Percentiles rank a stretch among this genome's conserved stretches.
Conservation (phyloP, 64 coral and sea anemone species). For the Stylophora pistillata region DNA sequence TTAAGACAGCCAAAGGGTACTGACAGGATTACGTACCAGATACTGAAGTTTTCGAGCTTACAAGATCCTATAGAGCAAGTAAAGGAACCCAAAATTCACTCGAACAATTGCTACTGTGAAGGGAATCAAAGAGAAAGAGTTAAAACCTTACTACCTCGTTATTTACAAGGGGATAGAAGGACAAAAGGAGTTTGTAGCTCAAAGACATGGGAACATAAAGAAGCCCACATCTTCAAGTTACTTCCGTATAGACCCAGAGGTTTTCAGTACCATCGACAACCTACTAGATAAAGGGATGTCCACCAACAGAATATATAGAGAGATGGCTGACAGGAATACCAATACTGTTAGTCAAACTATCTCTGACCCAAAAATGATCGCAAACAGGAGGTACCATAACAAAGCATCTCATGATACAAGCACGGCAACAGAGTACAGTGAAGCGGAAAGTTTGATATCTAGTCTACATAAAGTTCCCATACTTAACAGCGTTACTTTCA, state of each 20-base stretch:
- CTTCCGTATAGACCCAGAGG: background rate
- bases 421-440: background rate
- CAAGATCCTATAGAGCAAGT: background rate
- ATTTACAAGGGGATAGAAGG: no score
- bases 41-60: conserved; percentile 36
- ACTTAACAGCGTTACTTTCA: conserved; percentile 44
- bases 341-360: conserved; percentile 52
- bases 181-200: no score
- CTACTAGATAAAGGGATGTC: conserved; percentile 48
- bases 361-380: background rate
- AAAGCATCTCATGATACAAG: conserved; percentile 10
- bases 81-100: no score
- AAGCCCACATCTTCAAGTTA: no score
- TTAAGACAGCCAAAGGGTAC: conserved; percentile 34
- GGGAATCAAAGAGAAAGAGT: no score
- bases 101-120: no score
- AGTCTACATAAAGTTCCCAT: conserved; percentile 27
- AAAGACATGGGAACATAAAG: no score
- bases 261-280: conserved; percentile 43
- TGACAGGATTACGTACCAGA: conserved; percentile 20
- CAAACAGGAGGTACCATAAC: conserved; percentile 21
- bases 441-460: conserved; percentile 28
- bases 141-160: no score
- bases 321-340: conserved; percentile 6
- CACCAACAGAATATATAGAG: conserved; percentile 39